Percentiles rank a stretch among this genome's conserved stretches.
Evolutionary conservation across 2,113 vertebrate species (phyloP).

Genomic region (Centropus bengalensis): DNA sequence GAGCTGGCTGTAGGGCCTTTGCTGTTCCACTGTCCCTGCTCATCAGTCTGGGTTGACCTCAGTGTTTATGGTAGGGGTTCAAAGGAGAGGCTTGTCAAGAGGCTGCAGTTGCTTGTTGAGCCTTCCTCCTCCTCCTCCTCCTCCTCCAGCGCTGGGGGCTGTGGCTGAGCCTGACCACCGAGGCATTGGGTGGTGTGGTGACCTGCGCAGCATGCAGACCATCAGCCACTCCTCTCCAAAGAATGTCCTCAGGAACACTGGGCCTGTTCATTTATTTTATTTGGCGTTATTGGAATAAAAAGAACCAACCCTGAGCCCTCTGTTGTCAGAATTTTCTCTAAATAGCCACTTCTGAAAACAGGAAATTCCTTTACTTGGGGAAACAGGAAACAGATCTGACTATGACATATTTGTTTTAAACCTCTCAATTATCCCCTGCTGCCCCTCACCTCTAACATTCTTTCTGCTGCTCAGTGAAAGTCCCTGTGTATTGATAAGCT

Average conservation of each 20-base stretch:
- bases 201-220: background rate
- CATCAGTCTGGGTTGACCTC: background rate
- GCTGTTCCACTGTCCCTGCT: background rate
- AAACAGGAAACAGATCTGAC: conserved; percentile 45
- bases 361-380: conserved; percentile 57
- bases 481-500: background rate
- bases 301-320: background rate
- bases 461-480: background rate
- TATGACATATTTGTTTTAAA: conserved; percentile 15
- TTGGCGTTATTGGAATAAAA: background rate
- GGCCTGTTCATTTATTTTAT: conserved; percentile 35
- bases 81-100: background rate
- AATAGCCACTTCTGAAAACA: conserved; percentile 52
- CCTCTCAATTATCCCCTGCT: background rate
- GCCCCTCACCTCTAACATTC: background rate
- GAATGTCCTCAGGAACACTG: background rate
- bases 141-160: background rate
- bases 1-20: background rate
- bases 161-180: rapidly evolving
- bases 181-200: background rate
- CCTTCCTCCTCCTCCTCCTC: background rate
- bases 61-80: background rate
- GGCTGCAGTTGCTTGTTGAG: background rate
- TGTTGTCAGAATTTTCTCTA: conserved; percentile 49
- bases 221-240: conserved; percentile 7